Base-by-base conservation (phyloP, 2,797 vertebrate genomes). In the Galaxias olidus region DNA sequence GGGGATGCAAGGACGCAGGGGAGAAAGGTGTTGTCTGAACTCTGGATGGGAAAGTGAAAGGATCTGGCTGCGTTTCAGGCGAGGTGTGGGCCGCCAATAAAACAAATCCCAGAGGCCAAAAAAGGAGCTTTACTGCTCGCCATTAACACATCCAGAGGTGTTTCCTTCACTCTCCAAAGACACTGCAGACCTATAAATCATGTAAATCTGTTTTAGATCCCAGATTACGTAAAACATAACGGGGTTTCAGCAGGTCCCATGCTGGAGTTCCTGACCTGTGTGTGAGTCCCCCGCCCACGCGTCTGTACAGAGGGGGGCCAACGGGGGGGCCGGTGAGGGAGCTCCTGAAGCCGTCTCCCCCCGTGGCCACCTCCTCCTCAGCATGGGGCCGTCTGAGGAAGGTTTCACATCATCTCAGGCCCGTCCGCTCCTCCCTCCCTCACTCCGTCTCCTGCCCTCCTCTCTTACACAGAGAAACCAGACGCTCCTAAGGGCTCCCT, bases 371-470 rank as follows among this genome's bases (percentile, higher is more conserved):
- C 30, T 79, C 92, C 90, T 88, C 86, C 90, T 82, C 85, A 61
- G 69, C 75, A 87, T 87, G 91, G 79, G 86, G 85, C 87, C 42
- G 79, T 86, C 87, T 89, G 78, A 76, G 79, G 79, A 89, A 75
- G 77, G 63, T 80, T 84, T 87, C 80, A 86, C 87, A 86, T 79
- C 83, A 78, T 82, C 69, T 70, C 75, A 8, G 45, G 78, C 63
- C 68, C 66, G 61, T 50, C 76, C 72, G 85, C 88, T 88, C 88
- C 88, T 88, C 87, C 88, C 88, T 88, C 87, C 89, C 78, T 86
- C 72, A 69, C 42, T 20, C 17, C 72, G 66, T 74, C 81, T 83
- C 77, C 72, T 69, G 61, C 20, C n/a, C 73, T 69, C 66, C 72
- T 51, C 56, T 14, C 13, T 65, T 66, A 46, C 40, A 42, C n/a